Evolutionary conservation across 2,888 invertebrate species (phyloP), one percentile per base, ranked within the genome.

Genomic region (Mystacides longicornis): DNA sequence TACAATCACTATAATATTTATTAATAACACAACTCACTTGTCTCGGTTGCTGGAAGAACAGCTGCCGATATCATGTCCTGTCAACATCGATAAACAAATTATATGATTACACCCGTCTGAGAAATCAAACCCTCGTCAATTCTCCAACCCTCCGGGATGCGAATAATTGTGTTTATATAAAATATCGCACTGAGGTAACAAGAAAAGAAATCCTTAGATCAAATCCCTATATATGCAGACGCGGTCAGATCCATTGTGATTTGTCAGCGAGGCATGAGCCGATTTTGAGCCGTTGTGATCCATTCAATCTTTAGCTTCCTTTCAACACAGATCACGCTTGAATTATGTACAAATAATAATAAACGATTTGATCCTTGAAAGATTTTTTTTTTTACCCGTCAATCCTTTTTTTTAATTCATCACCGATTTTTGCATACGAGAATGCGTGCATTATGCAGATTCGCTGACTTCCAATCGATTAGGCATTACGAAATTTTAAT

Each of bases 161-260:
- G 56, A 59, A 58, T n/a, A n/a, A 37, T 59, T 56, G 59, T 56
- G 59, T 59, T 59, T 59, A 37, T n/a, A 55, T 56, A 59, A 37
- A 59, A 56, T 56, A 59, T 54, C 56, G 52, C 52, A 51, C 58
- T 55, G n/a, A n/a, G n/a, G n/a, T n/a, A n/a, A n/a, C n/a, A n/a
- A n/a, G n/a, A n/a, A n/a, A n/a, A n/a, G n/a, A n/a, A n/a, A n/a
- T n/a, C n/a, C n/a, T n/a, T n/a, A n/a, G n/a, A n/a, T n/a, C n/a
- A n/a, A n/a, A n/a, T n/a, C n/a, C n/a, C n/a, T n/a, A n/a, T n/a
- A n/a, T n/a, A n/a, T n/a, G n/a, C n/a, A n/a, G 46, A 42, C 47
- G 23, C 23, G 49, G 51, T 18, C 23, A 42, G 47, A 14, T n/a
- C 22, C 54, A 49, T 59, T 59, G 54, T 56, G 49, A 54, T 48